phyloP scores from a whole-genome alignment of 2,113 vertebrate genomes.

The Cynopterus brachyotis region DNA sequence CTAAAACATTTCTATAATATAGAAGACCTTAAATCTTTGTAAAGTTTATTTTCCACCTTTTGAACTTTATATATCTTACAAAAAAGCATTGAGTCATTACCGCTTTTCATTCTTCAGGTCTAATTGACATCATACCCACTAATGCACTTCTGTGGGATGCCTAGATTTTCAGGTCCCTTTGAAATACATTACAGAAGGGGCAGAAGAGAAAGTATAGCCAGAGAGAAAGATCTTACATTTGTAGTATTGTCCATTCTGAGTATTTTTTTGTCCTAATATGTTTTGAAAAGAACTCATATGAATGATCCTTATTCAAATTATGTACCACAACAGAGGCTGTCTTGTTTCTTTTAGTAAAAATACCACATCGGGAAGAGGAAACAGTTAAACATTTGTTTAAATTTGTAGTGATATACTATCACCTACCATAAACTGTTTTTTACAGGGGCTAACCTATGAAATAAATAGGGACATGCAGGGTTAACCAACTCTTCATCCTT shows the following conservation, averaged over 20 bases:
- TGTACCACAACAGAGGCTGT: not conserved
- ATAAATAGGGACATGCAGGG: not conserved
- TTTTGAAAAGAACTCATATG: not conserved
- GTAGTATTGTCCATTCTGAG: not conserved
- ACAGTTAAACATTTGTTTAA: not conserved
- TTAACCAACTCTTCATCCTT: not conserved
- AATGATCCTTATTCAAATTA: not conserved
- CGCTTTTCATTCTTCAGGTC: not conserved
- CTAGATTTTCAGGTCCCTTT: not conserved
- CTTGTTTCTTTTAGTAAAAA: not conserved
- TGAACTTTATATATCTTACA: not conserved
- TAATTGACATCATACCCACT: not conserved
- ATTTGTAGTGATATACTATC: not conserved
- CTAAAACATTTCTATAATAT: not conserved
- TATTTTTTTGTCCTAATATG: not conserved
- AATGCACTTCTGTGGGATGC: not conserved
- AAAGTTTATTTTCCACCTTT: not conserved
- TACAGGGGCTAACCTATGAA: not conserved
- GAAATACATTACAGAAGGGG: not conserved
- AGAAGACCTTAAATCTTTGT: not conserved
- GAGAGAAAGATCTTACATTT: not conserved
- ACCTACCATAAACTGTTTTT: not conserved
- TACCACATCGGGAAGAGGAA: not conserved
- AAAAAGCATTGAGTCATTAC: not conserved
- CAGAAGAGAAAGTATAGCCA: not conserved